A percentile compares a stretch with the other conserved stretches of the same genome.
Conservation (phyloP, 2,797 vertebrate species). For the Diplodus puntazzo region DNA sequence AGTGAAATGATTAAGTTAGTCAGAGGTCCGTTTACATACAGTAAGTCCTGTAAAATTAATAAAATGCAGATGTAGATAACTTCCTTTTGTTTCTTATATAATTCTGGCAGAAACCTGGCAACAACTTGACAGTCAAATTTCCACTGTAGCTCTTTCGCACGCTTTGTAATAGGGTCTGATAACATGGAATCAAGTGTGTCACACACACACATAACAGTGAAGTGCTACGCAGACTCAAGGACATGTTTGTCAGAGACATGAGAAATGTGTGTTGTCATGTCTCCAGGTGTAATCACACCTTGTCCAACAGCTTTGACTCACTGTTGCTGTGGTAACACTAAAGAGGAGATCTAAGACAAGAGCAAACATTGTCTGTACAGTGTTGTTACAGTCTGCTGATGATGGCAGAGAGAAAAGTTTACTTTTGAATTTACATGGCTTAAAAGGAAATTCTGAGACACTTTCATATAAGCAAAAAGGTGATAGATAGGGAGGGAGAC, state of each 20-base stretch:
- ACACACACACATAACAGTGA: neutral
- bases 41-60: neutral
- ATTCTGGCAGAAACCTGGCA: neutral
- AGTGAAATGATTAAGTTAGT: neutral
- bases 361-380: neutral
- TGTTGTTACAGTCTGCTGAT: neutral
- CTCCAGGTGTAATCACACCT: slow-evolving; percentile 26
- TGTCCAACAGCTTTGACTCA: slow-evolving; percentile 17
- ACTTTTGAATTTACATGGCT: slow-evolving; percentile 5
- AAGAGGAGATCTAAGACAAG: slow-evolving; percentile 4
- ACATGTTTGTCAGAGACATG: neutral
- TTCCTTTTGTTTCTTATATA: neutral
- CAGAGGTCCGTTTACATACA: neutral
- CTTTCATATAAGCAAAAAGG: neutral
- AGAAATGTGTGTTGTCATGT: slow-evolving; percentile 1
- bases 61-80: neutral
- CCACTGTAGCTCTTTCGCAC: too few species aligned
- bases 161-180: neutral
- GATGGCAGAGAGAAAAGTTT: neutral
- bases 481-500: neutral
- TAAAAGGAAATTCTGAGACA: neutral
- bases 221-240: neutral
- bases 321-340: slow-evolving; percentile 25
- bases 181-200: neutral
- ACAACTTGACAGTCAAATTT: neutral